Evolutionary conservation across 2,113 vertebrate genomes (phyloP), one percentile per base, ranked within the genome.

Genomic region (Artemisiospiza belli): DNA sequence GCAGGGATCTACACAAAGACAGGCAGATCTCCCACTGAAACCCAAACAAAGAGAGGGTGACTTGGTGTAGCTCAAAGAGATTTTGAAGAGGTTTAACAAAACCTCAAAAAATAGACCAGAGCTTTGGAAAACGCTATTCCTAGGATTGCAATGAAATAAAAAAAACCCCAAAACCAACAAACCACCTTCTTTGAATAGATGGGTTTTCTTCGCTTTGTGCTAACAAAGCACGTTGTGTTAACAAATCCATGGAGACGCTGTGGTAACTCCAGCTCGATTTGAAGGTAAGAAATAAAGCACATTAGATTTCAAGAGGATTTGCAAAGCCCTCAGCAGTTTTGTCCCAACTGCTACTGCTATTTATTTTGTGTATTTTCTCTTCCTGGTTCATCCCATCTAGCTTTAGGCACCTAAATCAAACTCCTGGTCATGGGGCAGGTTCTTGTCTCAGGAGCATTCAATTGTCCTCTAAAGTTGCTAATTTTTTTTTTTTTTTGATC

Each of bases 281-380:
- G 24, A 91, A 94, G 66, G 83, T 68, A 89, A 58, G 30, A 79
- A 87, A 76, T 73, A 72, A 66, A 46, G 46, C 62, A 79, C 28
- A 14, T 85, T 69, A 46, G 17, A 51, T 85, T 92, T 47, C 57
- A 62, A 66, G 25, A 87, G 83, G 81, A 73, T 94, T 96, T 95
- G 33, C 43, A 89, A 92, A 90, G 5, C 73, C 52, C 33, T 87
- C 47, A 55, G 27, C 41, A 64, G 31, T 82, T 97, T 92, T 89
- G 77, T 78, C 74, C 74, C 31, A 66, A 9, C 19, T 44, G 52
- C 73, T 81, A 20, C 69, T 52, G 35, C 15, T 54, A 19, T 89
- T 92, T 68, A 61, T 58, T 90, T 90, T 62, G 9, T 54, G 8
- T 61, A 41, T 90, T 78, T 95, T n/a, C 41, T 87, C 27, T 89